phyloP scores from a whole-genome alignment of 2,113 vertebrate species.

The Nesospiza acunhae region DNA sequence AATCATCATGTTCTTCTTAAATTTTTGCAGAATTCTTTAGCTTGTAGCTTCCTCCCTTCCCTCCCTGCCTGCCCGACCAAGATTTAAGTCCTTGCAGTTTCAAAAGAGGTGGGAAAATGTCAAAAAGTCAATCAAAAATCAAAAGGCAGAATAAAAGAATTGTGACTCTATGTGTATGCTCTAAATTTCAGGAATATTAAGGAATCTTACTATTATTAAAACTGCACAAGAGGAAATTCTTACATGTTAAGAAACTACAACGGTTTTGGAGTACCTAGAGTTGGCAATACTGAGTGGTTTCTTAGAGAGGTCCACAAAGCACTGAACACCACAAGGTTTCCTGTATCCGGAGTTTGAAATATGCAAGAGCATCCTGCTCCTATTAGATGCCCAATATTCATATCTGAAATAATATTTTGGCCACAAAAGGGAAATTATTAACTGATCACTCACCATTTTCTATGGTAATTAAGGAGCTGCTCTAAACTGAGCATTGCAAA shows the following conservation, averaged over 20 bases:
- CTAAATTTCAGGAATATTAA: background rate
- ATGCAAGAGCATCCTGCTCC: background rate
- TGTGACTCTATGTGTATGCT: background rate
- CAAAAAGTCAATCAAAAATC: background rate
- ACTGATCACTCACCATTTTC: slow-evolving; percentile 11
- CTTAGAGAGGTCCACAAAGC: background rate
- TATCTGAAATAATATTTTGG: slow-evolving; percentile 5
- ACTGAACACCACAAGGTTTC: background rate
- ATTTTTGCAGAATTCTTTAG: background rate
- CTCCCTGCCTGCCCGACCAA: background rate
- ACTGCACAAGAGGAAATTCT: background rate
- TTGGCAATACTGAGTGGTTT: background rate
- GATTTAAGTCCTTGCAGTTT: background rate
- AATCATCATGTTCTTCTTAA: background rate
- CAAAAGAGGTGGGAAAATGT: background rate
- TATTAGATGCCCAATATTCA: slow-evolving; percentile 13
- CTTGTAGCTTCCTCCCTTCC: background rate
- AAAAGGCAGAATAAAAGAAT: background rate
- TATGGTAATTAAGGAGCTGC: background rate
- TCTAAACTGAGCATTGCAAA: background rate
- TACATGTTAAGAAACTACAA: background rate
- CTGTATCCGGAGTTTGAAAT: background rate
- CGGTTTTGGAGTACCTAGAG: background rate
- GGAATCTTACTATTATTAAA: background rate
- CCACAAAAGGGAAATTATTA: slow-evolving; percentile 37